Evolutionary conservation across 92 coral and sea anemone genomes (phyloP).

Genomic region (Nematostella vectensis): DNA sequence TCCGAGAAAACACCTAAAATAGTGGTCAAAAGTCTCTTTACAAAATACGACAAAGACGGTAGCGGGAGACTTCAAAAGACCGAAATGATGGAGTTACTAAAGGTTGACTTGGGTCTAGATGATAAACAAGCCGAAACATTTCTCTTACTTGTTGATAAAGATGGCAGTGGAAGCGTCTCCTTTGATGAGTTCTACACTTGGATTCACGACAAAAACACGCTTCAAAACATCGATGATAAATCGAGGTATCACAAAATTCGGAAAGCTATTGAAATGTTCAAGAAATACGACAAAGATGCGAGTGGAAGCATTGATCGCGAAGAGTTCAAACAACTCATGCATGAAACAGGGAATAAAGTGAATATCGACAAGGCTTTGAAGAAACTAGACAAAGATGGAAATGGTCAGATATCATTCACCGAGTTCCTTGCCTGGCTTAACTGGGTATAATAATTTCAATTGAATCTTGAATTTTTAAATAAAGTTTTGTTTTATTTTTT

Average conservation of each 20-base stretch:
- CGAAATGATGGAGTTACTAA: conserved; percentile 44
- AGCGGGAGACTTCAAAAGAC: conserved; percentile 51
- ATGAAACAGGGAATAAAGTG: conserved; percentile 23
- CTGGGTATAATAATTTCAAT: conserved; percentile 7
- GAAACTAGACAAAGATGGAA: conserved; percentile 67
- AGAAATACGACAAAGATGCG: conserved; percentile 60
- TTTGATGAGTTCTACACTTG: conserved; percentile 72
- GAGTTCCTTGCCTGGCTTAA: conserved; percentile 77
- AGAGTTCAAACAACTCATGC: conserved; percentile 61
- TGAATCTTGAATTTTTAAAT: no score
- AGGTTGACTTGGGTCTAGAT: conserved; percentile 63
- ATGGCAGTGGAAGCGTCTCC: conserved; percentile 60
- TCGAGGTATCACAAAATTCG: conserved; percentile 46
- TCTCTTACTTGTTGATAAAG: conserved; percentile 66
- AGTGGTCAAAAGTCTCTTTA: conserved; percentile 69
- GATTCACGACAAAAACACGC: conserved; percentile 57
- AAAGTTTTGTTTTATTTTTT: no score
- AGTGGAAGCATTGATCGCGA: conserved; percentile 71
- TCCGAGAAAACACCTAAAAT: conserved; percentile 51
- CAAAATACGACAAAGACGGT: conserved; percentile 67
- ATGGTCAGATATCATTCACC: conserved; percentile 76
- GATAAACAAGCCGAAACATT: conserved; percentile 60
- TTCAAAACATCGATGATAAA: conserved; percentile 47
- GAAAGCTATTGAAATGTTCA: conserved; percentile 75
- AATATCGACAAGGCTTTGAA: conserved; percentile 39